Percentiles rank a stretch among this genome's conserved stretches.
phyloP scores from a whole-genome alignment of 2,888 invertebrate genomes.

The Machimus rusticus region DNA sequence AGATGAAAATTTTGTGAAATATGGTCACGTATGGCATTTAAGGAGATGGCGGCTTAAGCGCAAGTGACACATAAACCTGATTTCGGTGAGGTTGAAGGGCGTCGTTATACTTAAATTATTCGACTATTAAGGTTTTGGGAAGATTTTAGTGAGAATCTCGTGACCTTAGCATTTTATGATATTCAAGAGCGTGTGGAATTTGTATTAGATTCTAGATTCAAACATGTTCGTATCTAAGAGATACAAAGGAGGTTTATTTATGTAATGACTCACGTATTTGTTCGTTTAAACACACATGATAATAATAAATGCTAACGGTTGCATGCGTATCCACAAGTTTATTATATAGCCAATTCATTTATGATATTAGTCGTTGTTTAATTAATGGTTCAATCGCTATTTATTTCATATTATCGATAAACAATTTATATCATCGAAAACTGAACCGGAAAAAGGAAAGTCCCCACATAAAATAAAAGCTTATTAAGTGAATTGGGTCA shows the following conservation, averaged over 20 bases:
- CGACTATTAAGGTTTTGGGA: conserved; percentile 16
- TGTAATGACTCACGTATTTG: background rate
- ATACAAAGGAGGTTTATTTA: background rate
- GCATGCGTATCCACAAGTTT: background rate
- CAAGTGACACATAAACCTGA: conserved; percentile 24
- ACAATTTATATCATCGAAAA: background rate
- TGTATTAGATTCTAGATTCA: background rate
- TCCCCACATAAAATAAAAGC: background rate
- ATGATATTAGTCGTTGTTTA: background rate
- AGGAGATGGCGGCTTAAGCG: background rate
- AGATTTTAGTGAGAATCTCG: background rate
- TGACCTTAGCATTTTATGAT: background rate
- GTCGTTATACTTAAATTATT: conserved; percentile 27
- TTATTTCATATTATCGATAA: background rate
- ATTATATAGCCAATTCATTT: background rate
- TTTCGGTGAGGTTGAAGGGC: conserved; percentile 1
- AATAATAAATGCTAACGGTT: no score
- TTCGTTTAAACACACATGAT: background rate
- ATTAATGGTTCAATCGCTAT: background rate
- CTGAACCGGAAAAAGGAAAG: background rate
- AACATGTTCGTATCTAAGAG: background rate
- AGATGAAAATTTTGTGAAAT: conserved; percentile 39
- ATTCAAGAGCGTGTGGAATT: background rate
- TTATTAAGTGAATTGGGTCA: background rate
- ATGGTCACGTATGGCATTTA: conserved; percentile 39